Evolutionary conservation across 2,797 vertebrate genomes (phyloP).

Genomic region (Sebastes taczanowskii): DNA sequence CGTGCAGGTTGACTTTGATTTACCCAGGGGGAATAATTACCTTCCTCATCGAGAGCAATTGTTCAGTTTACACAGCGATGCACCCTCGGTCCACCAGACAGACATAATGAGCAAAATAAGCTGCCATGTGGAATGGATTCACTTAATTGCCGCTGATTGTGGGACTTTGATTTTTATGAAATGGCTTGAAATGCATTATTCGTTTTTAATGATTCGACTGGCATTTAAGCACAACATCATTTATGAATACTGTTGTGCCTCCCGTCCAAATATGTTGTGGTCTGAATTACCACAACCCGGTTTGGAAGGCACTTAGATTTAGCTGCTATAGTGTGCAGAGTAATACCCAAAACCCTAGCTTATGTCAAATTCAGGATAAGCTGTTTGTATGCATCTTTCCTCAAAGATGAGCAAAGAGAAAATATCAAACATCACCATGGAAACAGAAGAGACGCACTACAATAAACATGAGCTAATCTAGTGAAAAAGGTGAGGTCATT

Average conservation of each 20-base stretch:
- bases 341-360: constrained; percentile 4
- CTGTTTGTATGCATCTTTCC: constrained; percentile 15
- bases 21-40: constrained; percentile 46
- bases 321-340: constrained; percentile 13
- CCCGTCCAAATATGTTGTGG: background rate
- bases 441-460: constrained; percentile 21
- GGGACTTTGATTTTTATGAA: constrained; percentile 15
- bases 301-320: constrained; percentile 1
- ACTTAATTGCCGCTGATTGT: constrained; percentile 13
- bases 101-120: constrained; percentile 41
- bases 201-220: background rate
- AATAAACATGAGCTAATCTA: constrained; percentile 14
- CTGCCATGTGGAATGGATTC: constrained; percentile 26
- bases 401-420: constrained; percentile 2
- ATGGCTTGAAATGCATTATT: background rate
- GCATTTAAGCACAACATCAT: background rate
- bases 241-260: background rate
- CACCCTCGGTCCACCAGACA: constrained; percentile 3
- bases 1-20: constrained; percentile 12
- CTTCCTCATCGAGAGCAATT: constrained; percentile 32
- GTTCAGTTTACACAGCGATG: constrained; percentile 41
- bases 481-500: background rate
- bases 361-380: constrained; percentile 37
- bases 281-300: background rate
- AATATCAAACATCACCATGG: constrained; percentile 32